phyloP scores from a whole-genome alignment of 2,888 invertebrate genomes.

The Ectropis crepuscularia region DNA sequence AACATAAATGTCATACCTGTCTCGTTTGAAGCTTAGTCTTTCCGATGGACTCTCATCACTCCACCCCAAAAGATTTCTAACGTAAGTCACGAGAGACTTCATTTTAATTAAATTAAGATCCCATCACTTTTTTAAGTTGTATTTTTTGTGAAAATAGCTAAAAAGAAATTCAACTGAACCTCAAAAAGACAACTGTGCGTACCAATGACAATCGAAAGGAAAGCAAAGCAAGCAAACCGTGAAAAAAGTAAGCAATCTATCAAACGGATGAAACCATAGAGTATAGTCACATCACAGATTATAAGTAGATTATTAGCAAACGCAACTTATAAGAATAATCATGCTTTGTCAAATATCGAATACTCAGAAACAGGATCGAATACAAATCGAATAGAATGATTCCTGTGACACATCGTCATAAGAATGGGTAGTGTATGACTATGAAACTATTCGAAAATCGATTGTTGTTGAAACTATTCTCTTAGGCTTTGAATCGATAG shows the following conservation, averaged over 20 bases:
- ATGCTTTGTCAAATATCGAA: too few species aligned
- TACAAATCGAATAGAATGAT: too few species aligned
- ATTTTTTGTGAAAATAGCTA: slow-evolving; percentile 42
- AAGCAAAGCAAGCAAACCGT: background rate
- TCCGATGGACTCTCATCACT: slow-evolving; percentile 61
- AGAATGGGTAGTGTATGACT: too few species aligned
- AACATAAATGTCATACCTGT: slow-evolving; percentile 82
- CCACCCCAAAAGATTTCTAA: slow-evolving; percentile 73
- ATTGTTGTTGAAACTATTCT: too few species aligned
- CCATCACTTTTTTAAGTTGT: slow-evolving; percentile 64
- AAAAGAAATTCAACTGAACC: slow-evolving; percentile 53
- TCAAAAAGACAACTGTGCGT: slow-evolving; percentile 54
- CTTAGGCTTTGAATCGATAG: too few species aligned
- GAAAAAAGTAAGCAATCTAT: background rate
- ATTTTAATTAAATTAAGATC: slow-evolving; percentile 67
- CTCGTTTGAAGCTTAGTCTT: slow-evolving; percentile 74
- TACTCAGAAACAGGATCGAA: too few species aligned
- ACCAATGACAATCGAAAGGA: slow-evolving; percentile 8
- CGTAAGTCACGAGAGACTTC: slow-evolving; percentile 75
- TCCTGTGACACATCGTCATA: too few species aligned
- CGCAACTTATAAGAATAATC: too few species aligned
- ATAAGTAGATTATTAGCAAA: too few species aligned
- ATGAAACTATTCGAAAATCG: too few species aligned
- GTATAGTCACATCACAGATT: too few species aligned
- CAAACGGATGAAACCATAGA: too few species aligned